Conservation (phyloP, 1,140 invertebrate genomes). For the Zaprionus taronus region DNA sequence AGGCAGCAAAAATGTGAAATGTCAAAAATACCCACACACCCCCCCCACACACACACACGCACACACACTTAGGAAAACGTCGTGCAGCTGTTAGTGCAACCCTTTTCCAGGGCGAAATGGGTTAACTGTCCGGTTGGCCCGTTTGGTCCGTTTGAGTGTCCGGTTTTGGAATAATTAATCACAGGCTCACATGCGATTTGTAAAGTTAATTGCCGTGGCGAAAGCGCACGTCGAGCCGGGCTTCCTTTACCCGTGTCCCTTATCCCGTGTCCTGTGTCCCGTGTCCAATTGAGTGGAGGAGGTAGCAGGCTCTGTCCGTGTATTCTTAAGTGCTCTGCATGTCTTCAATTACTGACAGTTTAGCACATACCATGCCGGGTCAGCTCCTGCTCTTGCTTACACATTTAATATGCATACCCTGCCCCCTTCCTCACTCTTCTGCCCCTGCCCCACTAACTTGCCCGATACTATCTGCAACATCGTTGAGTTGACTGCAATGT, state of each 20-base stretch:
- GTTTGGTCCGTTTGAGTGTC: conserved; percentile 49
- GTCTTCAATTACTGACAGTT: conserved; percentile 77
- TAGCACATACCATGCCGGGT: conserved; percentile 66
- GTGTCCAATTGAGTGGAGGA: conserved; percentile 10
- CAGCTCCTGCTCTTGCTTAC: conserved; percentile 12
- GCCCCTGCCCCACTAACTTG: background rate
- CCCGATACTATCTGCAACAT: conserved; percentile 41
- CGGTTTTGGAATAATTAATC: conserved; percentile 83
- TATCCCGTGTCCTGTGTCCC: background rate
- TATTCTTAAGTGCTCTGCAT: conserved; percentile 68
- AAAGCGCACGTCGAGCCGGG: conserved; percentile 61
- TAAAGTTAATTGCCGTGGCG: conserved; percentile 82
- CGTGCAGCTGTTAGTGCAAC: conserved; percentile 73
- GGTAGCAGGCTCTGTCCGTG: background rate
- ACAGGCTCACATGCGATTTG: conserved; percentile 82
- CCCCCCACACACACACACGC: conserved; percentile 8
- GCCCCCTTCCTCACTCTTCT: background rate
- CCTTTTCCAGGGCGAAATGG: conserved; percentile 75
- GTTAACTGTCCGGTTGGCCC: conserved; percentile 69
- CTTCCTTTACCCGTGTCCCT: background rate
- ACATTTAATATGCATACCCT: conserved; percentile 69
- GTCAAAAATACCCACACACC: conserved; percentile 62
- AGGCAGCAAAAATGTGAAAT: conserved; percentile 65
- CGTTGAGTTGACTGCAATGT: conserved; percentile 55
- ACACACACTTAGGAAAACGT: background rate